phyloP scores from a whole-genome alignment of 2,797 vertebrate species.

The Crenuchus spilurus region DNA sequence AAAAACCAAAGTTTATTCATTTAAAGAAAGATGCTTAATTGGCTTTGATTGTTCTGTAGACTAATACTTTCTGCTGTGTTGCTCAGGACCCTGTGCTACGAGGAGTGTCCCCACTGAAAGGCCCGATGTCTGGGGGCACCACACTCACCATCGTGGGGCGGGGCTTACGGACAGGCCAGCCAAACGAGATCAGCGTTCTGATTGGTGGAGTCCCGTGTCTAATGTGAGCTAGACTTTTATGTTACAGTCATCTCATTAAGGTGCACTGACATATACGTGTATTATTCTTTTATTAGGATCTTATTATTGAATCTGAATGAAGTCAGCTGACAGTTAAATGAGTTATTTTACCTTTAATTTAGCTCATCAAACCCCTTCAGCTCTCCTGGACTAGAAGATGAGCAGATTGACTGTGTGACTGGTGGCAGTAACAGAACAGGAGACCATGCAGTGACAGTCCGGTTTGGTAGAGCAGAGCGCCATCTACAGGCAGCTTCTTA shows the following conservation, averaged over 20 bases:
- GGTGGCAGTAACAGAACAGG: conserved; percentile 81
- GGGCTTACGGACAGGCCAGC: conserved; percentile 86
- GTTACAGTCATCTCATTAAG: not conserved
- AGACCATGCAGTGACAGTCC: conserved; percentile 79
- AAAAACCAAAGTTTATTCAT: too few relatives aligned
- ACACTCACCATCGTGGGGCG: conserved; percentile 84
- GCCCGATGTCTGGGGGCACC: conserved; percentile 92
- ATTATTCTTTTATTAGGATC: too few relatives aligned
- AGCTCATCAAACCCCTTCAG: too few relatives aligned
- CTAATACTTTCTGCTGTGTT: too few relatives aligned
- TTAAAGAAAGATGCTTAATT: too few relatives aligned
- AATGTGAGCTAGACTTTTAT: conserved; percentile 78
- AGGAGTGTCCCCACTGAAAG: conserved; percentile 84
- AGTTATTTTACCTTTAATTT: too few relatives aligned
- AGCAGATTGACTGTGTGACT: conserved; percentile 84
- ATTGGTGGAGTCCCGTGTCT: conserved; percentile 88
- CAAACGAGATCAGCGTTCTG: conserved; percentile 83
- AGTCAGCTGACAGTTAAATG: too few relatives aligned
- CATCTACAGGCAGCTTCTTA: conserved; percentile 80
- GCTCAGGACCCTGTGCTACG: conserved; percentile 85
- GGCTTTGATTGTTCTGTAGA: too few relatives aligned
- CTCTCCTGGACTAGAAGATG: conserved; percentile 77
- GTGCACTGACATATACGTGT: too few relatives aligned
- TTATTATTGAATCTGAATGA: too few relatives aligned
- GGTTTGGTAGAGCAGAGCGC: conserved; percentile 85